Conservation (phyloP, 2,797 vertebrate genomes). For the Semaprochilodus insignis region DNA sequence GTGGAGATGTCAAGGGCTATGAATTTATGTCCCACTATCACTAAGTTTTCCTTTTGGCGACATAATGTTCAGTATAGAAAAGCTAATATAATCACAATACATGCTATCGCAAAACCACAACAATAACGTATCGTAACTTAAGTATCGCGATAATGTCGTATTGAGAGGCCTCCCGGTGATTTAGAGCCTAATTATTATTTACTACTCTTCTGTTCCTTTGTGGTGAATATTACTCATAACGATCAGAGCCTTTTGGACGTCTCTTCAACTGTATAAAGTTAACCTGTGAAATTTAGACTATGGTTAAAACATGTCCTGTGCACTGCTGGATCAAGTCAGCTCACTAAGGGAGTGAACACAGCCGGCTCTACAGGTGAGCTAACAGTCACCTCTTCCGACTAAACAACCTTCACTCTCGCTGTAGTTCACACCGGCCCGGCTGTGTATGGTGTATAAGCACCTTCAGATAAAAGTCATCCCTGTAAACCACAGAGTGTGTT, state of each 20-base stretch:
- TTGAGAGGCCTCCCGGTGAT: too few species aligned
- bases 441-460: not conserved
- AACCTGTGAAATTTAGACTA: not conserved
- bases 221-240: not conserved
- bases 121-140: too few species aligned
- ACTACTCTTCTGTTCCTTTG: not conserved
- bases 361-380: not conserved
- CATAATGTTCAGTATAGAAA: too few species aligned
- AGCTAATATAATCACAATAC: too few species aligned
- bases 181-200: too few species aligned
- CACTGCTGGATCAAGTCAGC: not conserved
- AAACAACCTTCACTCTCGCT: not conserved
- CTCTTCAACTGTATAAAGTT: not conserved
- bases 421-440: not conserved
- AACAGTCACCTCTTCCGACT: constrained; percentile 8
- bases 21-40: too few species aligned
- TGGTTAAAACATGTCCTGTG: not conserved
- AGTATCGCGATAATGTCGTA: too few species aligned
- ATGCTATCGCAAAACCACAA: too few species aligned
- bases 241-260: not conserved
- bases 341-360: not conserved
- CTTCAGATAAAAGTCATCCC: not conserved
- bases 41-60: too few species aligned
- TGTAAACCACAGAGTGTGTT: not conserved
- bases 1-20: too few species aligned